Base-by-base conservation (phyloP, 2,113 vertebrate species). In the Melozone crissalis region DNA sequence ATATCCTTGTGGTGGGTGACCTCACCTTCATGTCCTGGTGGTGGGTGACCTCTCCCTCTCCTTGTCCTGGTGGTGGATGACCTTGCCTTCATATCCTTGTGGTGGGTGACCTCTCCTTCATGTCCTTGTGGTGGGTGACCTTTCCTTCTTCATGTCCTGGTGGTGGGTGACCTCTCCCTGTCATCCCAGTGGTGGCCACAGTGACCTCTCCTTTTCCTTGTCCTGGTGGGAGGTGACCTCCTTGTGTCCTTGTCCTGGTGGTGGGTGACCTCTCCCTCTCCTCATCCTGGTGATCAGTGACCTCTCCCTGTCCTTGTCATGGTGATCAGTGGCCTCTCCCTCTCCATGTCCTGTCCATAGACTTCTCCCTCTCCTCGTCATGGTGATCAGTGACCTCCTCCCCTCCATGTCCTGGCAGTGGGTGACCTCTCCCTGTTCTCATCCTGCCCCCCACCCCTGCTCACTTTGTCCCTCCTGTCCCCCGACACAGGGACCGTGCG, bases 401-500 rank as follows among this genome's bases (percentile, higher is more conserved):
- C 5, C 33, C 15, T 43, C 18, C 22, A 0, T 7, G 10, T 30
- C 39, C 33, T 15, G 15, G 19, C 16, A 10, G 1, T 11, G 3
- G 1, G 21, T 41, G 21, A 39, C 21, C 12, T n/a, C 11, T 9
- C 19, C 26, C 51, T 52, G 6, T 41, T 14, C 41, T 8, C 2
- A 0, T 55, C 39, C 47, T 4, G 1, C 3, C 28, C 12, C 27
- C 28, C 1, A 2, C 13, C 43, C 8, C 0, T 15, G 37, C 46
- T 92, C 57, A 35, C 44, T 15, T 12, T 69, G 65, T 58, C 46
- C 59, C 76, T 44, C 20, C 62, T n/a, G 89, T 71, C 84, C 62
- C 86, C 75, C 1, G 47, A 6, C 16, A 5, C 97, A 99, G 99
- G 89, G 99, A 99, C 97, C 98, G 99, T 23, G 99, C 99, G 2